Conservation (phyloP, 2,888 invertebrate genomes). For the Dilophus febrilis region DNA sequence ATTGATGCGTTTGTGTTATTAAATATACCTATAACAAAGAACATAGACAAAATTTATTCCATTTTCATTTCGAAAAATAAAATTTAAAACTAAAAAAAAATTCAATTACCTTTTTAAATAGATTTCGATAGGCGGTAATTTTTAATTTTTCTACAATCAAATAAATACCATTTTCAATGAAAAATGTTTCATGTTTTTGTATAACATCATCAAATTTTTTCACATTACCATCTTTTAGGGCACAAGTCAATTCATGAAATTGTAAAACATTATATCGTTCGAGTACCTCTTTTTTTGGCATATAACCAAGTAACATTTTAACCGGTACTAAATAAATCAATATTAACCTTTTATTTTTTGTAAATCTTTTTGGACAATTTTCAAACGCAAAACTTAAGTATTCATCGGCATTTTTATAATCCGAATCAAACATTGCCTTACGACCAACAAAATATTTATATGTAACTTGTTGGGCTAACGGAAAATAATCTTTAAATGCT, state of each 20-base stretch:
- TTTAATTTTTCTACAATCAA: constrained; percentile 92
- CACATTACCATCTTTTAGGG: constrained; percentile 81
- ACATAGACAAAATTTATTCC: no score
- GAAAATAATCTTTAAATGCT: constrained; percentile 74
- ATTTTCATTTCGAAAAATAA: neutral
- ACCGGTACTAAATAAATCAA: constrained; percentile 91
- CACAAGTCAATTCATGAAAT: constrained; percentile 75
- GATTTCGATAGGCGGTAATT: constrained; percentile 85
- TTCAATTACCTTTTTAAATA: constrained; percentile 64
- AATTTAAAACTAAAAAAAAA: neutral
- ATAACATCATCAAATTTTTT: constrained; percentile 67
- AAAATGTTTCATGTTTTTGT: constrained; percentile 74
- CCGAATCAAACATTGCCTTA: constrained; percentile 97
- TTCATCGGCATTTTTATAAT: constrained; percentile 84
- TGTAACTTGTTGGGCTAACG: constrained; percentile 84
- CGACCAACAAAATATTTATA: constrained; percentile 94
- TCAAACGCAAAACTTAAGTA: constrained; percentile 84
- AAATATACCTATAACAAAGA: constrained; percentile 34
- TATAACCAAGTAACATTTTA: constrained; percentile 89
- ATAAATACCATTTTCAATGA: constrained; percentile 94
- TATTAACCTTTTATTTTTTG: constrained; percentile 74
- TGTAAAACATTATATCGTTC: constrained; percentile 80
- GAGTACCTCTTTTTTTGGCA: constrained; percentile 69
- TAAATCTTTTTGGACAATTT: constrained; percentile 64
- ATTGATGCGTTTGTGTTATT: constrained; percentile 63